Evolutionary conservation across 2,888 invertebrate species (phyloP).

Genomic region (Branchipolynoe longqiensis): DNA sequence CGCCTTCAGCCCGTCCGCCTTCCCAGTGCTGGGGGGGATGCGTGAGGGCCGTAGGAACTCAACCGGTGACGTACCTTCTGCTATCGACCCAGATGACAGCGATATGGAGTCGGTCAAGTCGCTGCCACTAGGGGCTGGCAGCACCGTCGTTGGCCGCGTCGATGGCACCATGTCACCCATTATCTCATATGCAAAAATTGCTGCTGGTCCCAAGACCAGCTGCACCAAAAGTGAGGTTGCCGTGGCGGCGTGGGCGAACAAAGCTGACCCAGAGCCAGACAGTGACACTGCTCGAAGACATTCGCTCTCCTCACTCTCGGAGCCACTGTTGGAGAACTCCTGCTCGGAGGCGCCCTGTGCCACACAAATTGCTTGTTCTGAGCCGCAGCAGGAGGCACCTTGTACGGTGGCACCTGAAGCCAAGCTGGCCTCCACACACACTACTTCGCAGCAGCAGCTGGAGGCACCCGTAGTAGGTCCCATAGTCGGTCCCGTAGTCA

Average conservation of each 20-base stretch:
- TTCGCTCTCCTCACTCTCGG: constrained; percentile 20
- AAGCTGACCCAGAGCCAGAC: not conserved
- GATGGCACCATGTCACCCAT: constrained; percentile 68
- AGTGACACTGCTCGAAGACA: constrained; percentile 2
- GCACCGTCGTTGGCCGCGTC: not conserved
- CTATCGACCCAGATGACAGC: constrained; percentile 70
- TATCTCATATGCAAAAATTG: constrained; percentile 77
- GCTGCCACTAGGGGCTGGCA: constrained; percentile 71
- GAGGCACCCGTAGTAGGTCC: too few species aligned
- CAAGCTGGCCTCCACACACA: not conserved
- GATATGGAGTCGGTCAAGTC: constrained; percentile 78
- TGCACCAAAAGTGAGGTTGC: constrained; percentile 1
- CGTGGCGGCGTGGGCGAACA: not conserved
- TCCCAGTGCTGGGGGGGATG: constrained; percentile 72
- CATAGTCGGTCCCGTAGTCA: not conserved
- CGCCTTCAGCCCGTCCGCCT: constrained; percentile 77
- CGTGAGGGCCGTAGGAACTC: constrained; percentile 64
- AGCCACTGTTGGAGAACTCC: not conserved
- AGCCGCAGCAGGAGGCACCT: too few species aligned
- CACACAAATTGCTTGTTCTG: not conserved
- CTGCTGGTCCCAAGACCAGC: constrained; percentile 71
- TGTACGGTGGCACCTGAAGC: too few species aligned
- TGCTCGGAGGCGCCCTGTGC: not conserved
- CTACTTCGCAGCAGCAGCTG: not conserved
- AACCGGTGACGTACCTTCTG: constrained; percentile 67